phyloP scores from a whole-genome alignment of 1,140 invertebrate species.

The Anoplophora glabripennis region DNA sequence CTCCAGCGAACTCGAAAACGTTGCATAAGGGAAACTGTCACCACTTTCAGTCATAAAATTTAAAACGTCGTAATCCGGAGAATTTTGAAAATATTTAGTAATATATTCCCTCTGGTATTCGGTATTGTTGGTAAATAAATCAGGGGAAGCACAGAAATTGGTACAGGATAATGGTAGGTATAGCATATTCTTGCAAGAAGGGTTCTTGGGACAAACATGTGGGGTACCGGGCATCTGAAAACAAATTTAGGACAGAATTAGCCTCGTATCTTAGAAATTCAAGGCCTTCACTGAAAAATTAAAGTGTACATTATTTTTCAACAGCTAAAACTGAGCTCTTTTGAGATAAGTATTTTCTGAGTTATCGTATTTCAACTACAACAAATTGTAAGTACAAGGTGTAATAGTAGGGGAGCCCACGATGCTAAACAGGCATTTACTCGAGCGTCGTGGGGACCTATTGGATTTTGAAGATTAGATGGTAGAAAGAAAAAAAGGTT shows the following conservation, averaged over 20 bases:
- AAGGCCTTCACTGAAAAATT: too few species aligned
- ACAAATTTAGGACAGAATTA: not conserved
- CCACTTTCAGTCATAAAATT: slow-evolving; percentile 27
- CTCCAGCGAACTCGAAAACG: slow-evolving; percentile 5
- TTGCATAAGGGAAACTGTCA: slow-evolving; percentile 26
- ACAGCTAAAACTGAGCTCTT: too few species aligned
- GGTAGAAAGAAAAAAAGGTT: too few species aligned
- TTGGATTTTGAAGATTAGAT: too few species aligned
- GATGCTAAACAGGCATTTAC: too few species aligned
- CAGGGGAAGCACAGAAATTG: slow-evolving; percentile 22
- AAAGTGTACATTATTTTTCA: too few species aligned
- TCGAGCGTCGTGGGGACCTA: too few species aligned
- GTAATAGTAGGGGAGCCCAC: too few species aligned
- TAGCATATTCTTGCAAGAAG: not conserved
- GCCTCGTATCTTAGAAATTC: too few species aligned
- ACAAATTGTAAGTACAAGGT: too few species aligned
- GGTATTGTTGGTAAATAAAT: slow-evolving; percentile 26
- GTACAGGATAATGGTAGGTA: slow-evolving; percentile 25
- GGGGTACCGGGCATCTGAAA: slow-evolving; percentile 1
- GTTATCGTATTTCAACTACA: too few species aligned
- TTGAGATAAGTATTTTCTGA: too few species aligned
- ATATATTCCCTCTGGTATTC: slow-evolving; percentile 31
- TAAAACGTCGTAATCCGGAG: slow-evolving; percentile 27
- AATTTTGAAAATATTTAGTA: slow-evolving; percentile 29
- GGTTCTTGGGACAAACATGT: not conserved